phyloP scores from a whole-genome alignment of 1,140 invertebrate species.

The Harlomillsia oculata region DNA sequence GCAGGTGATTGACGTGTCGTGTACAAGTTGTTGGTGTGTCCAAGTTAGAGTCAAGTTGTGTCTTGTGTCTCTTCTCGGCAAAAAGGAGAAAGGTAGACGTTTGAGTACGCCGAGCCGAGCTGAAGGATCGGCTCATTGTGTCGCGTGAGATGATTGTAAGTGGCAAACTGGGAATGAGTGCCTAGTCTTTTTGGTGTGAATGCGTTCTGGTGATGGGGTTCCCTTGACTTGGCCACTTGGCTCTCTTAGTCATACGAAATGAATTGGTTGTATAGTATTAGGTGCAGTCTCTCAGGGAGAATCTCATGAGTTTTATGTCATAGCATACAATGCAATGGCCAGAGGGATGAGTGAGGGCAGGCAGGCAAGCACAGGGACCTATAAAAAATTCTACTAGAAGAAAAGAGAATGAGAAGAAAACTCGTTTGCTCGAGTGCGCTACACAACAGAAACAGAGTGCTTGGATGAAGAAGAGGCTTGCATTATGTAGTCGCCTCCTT shows the following conservation, averaged over 20 bases:
- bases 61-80: not conserved
- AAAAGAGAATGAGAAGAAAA: no score
- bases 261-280: no score
- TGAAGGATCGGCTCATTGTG: no score
- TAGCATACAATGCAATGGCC: slow-evolving; percentile 9
- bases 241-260: not conserved
- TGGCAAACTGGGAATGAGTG: not conserved
- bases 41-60: not conserved
- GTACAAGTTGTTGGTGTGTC: not conserved
- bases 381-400: slow-evolving; percentile 23
- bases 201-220: no score
- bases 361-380: slow-evolving; percentile 10
- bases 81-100: not conserved
- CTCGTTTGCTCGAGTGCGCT: slow-evolving; percentile 19
- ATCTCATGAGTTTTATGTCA: slow-evolving; percentile 1
- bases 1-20: not conserved
- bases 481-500: no score
- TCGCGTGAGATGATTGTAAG: slow-evolving; percentile 3
- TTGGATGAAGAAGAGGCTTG: no score
- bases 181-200: not conserved
- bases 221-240: not conserved
- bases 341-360: slow-evolving; percentile 11
- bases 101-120: no score
- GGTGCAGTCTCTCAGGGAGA: not conserved
- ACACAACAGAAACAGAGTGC: no score